Conservation (phyloP, 1,140 invertebrate genomes). For the Tetramorium simillimum region DNA sequence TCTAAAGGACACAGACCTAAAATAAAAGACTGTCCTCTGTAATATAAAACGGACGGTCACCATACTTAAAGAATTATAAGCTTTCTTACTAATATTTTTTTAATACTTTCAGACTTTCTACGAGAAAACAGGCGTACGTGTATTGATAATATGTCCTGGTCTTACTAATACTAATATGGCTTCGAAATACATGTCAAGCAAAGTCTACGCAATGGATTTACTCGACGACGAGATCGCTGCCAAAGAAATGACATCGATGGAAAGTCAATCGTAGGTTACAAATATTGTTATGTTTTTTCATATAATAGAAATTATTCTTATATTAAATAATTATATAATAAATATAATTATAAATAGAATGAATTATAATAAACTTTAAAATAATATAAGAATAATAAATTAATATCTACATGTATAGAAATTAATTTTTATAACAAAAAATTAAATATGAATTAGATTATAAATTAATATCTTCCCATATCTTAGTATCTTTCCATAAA, state of each 20-base stretch:
- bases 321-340: not conserved
- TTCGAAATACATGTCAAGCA: slow-evolving; percentile 63
- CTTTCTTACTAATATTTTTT: not conserved
- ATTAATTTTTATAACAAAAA: not conserved
- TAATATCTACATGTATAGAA: not conserved
- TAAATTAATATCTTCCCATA: not conserved
- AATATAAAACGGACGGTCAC: no score
- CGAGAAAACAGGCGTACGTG: slow-evolving; percentile 77
- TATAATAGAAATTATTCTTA: not conserved
- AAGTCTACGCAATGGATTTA: slow-evolving; percentile 65
- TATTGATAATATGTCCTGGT: slow-evolving; percentile 85
- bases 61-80: not conserved
- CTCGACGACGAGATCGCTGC: slow-evolving; percentile 68
- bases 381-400: not conserved
- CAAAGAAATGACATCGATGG: slow-evolving; percentile 39
- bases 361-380: not conserved
- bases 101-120: slow-evolving; percentile 66
- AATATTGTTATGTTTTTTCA: not conserved
- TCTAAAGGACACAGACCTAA: no score
- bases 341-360: not conserved
- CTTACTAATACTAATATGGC: slow-evolving; percentile 81
- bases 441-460: not conserved
- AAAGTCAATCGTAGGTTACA: slow-evolving; percentile 66
- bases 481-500: not conserved
- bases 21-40: no score